Evolutionary conservation across 1,140 invertebrate genomes (phyloP), one percentile per base, ranked within the genome.

Genomic region (Choristoneura fumiferana): DNA sequence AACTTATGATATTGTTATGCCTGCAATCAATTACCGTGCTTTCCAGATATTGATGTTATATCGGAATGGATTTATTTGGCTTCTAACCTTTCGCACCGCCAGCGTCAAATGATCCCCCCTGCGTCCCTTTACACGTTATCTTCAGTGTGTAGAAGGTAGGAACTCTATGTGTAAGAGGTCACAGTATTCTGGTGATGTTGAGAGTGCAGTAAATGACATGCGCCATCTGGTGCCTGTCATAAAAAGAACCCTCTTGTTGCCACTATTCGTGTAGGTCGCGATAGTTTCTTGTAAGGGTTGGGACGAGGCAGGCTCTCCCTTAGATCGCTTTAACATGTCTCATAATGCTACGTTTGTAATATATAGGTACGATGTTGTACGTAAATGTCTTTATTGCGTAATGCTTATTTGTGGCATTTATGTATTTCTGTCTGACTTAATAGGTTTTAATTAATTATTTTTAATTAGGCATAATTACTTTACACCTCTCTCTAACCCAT

Each of bases 1-100:
- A 70, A 76, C 62, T 67, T 71, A 84, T 79, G 73, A 77, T 82
- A 84, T 82, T 79, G 79, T 81, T 84, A 84, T 81, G 58, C 65
- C 69, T 63, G 59, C 67, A 68, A 82, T 82, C 77, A 81, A 77
- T 82, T 76, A 78, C 66, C 62, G 36, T 54, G 49, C 60, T 54
- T 37, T 63, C 65, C 60, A 65, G 69, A 73, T 80, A 80, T 79
- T 71, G 72, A 72, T 72, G 69, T 79, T 77, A 76, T 73, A 67
- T 58, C 66, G 71, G 62, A 67, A 69, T 76, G 68, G 78, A 82
- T 82, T 73, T 72, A 58, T 79, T 84, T 84, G 78, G 78, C 80
- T 78, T 69, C 75, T 81, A 80, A 84, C 79, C 81, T 84, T 71
- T 62, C 36, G 35, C 9, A 63, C 35, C 57, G 66, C 78, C 73